phyloP scores from a whole-genome alignment of 1,140 invertebrate species.

The Lineus longissimus region DNA sequence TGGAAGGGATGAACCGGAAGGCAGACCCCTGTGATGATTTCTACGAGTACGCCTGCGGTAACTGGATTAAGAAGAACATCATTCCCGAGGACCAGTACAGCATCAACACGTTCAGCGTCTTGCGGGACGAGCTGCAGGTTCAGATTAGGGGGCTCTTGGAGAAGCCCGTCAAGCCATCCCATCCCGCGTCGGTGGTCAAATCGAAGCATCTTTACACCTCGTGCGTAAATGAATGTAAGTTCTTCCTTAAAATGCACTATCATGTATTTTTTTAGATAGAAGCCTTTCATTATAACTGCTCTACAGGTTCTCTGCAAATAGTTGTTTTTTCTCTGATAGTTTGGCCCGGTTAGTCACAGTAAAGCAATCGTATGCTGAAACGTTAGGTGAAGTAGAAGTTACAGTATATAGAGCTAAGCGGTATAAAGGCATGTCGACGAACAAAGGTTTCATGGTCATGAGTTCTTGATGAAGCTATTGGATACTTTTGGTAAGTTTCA shows the following conservation, averaged over 20 bases:
- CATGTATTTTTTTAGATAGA: conserved; percentile 13
- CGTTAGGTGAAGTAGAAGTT: too few relatives aligned
- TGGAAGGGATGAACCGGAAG: background rate
- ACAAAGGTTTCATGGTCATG: too few relatives aligned
- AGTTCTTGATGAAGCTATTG: too few relatives aligned
- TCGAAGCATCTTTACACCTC: conserved; percentile 77
- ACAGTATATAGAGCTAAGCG: too few relatives aligned
- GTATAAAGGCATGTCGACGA: too few relatives aligned
- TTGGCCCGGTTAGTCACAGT: too few relatives aligned
- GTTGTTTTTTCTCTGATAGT: too few relatives aligned
- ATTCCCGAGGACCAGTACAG: conserved; percentile 35
- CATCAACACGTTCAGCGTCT: conserved; percentile 26
- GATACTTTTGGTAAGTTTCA: too few relatives aligned
- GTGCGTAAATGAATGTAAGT: conserved; percentile 74
- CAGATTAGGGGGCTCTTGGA: conserved; percentile 45
- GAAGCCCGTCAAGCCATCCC: conserved; percentile 30
- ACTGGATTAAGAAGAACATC: conserved; percentile 30
- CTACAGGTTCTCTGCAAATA: too few relatives aligned
- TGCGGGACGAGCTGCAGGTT: conserved; percentile 35
- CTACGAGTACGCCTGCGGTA: conserved; percentile 83
- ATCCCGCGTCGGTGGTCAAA: conserved; percentile 42
- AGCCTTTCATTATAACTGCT: too few relatives aligned
- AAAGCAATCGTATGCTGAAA: too few relatives aligned
- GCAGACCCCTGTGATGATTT: conserved; percentile 82
- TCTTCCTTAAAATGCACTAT: background rate